Evolutionary conservation across 2,113 vertebrate species (phyloP).

Genomic region (Eidolon helvum): DNA sequence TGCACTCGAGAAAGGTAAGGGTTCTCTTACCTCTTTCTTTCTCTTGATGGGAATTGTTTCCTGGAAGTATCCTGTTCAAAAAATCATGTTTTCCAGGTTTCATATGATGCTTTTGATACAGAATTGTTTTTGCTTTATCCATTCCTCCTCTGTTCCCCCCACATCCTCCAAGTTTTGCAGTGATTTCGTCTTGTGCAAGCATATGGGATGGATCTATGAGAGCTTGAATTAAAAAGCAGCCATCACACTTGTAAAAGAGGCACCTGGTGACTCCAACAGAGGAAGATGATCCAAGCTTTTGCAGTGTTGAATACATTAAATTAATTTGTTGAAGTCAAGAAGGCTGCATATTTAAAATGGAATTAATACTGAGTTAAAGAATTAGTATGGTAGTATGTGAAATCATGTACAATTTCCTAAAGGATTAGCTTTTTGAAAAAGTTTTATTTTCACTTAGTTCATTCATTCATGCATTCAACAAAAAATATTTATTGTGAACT

Average conservation of each 20-base stretch:
- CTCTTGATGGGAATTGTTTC: slow-evolving; percentile 9
- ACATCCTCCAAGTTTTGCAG: background rate
- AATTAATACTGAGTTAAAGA: slow-evolving; percentile 10
- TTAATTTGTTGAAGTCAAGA: slow-evolving; percentile 23
- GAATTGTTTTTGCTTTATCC: background rate
- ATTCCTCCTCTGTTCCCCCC: background rate
- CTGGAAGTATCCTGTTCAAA: slow-evolving; percentile 14
- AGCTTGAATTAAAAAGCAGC: slow-evolving; percentile 51
- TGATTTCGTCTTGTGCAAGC: slow-evolving; percentile 21
- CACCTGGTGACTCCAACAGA: background rate
- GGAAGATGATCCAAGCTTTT: slow-evolving; percentile 26
- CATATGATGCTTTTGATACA: background rate
- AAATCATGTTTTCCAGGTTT: slow-evolving; percentile 14
- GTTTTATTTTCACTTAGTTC: slow-evolving; percentile 32
- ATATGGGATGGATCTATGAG: background rate
- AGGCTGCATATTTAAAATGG: background rate
- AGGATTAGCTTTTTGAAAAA: slow-evolving; percentile 14
- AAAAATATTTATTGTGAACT: background rate
- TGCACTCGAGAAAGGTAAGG: slow-evolving; percentile 22
- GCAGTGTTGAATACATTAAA: slow-evolving; percentile 12
- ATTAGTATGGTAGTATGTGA: slow-evolving; percentile 13
- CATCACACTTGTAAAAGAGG: slow-evolving; percentile 21
- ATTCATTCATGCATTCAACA: slow-evolving; percentile 21
- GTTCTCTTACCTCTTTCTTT: background rate
- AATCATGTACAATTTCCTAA: slow-evolving; percentile 31